Base-by-base conservation (phyloP, 2,113 vertebrate genomes). In the Butastur rufipennis region DNA sequence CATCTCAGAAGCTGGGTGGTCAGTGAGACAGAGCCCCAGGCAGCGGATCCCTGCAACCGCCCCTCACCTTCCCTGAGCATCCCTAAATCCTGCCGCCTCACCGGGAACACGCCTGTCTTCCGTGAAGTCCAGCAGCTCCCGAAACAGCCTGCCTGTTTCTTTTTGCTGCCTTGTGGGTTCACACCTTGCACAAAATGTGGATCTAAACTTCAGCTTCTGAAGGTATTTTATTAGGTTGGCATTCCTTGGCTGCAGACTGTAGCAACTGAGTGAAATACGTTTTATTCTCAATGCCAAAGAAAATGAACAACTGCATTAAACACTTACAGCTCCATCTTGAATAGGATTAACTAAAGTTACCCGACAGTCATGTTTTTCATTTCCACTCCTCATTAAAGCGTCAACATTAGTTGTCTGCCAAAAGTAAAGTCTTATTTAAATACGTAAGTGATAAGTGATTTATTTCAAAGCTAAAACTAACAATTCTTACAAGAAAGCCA, bases 401-500 rank as follows among this genome's bases (percentile, higher is more conserved):
- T 85, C 77, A 84, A 2, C 31, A 58, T 42, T 56, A 65, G 48
- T 31, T 91, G 56, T 62, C 63, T 80, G 55, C 84, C 78, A 70
- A 62, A 93, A 80, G 22, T 53, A 68, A 97, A 81, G 43, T 42
- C 72, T 61, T 92, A 67, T 25, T 92, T 72, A 93, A 93, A 66
- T 77, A 93, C 38, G 26, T 29, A 93, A 91, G 70, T 68, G 22
- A 34, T 31, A 90, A 91, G 43, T 56, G 47, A 61, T 71, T 74
- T 22, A 86, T 93, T 93, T 85, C 70, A 71, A 92, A 94, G 72
- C 56, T 88, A 79, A 77, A 90, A 67, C 75, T 70, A 92, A 91
- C 23, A 63, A 43, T 74, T 91, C 78, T 88, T 83, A 77, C 27
- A n/a, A 86, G 45, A 87, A 85, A 82, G 25, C n/a, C 0, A 0